Percentiles rank a stretch among this genome's conserved stretches.
These are phyloP conservation scores for Crypturellus undulatus DNA, from an alignment of 2,113 vertebrate species.

Conservation along the genomic window DNA sequence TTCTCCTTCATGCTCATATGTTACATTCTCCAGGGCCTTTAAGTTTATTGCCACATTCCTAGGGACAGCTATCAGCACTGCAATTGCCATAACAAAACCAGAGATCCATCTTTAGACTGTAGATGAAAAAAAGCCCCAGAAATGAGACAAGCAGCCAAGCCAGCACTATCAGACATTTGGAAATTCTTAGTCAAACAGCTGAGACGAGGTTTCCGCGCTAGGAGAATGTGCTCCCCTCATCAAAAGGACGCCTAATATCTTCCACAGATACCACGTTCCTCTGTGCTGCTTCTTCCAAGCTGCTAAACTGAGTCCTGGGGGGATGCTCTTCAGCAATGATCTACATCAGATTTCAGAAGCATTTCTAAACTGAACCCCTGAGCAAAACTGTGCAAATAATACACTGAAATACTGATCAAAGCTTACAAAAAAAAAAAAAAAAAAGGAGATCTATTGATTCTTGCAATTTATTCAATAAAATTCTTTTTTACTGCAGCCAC, in stretches of 20 bases:
- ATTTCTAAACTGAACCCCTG: background rate
- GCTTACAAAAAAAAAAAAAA: background rate
- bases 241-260: background rate
- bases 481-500: background rate
- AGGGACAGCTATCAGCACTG: slow-evolving; percentile 7
- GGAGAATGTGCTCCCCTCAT: background rate
- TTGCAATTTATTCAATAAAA: background rate
- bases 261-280: background rate
- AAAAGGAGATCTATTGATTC: background rate
- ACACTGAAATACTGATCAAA: background rate
- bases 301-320: background rate
- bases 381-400: background rate
- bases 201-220: slow-evolving; percentile 15
- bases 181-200: slow-evolving; percentile 56
- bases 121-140: slow-evolving; percentile 21
- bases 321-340: background rate
- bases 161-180: slow-evolving; percentile 19
- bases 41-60: slow-evolving; percentile 18
- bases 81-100: background rate
- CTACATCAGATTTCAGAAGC: background rate
- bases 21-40: background rate
- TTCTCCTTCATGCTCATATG: background rate
- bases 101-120: background rate
- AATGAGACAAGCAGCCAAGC: slow-evolving; percentile 15
- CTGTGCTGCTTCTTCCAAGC: background rate